Evolutionary conservation across 2,888 invertebrate species (phyloP).

Genomic region (Gymnocheta viridis): DNA sequence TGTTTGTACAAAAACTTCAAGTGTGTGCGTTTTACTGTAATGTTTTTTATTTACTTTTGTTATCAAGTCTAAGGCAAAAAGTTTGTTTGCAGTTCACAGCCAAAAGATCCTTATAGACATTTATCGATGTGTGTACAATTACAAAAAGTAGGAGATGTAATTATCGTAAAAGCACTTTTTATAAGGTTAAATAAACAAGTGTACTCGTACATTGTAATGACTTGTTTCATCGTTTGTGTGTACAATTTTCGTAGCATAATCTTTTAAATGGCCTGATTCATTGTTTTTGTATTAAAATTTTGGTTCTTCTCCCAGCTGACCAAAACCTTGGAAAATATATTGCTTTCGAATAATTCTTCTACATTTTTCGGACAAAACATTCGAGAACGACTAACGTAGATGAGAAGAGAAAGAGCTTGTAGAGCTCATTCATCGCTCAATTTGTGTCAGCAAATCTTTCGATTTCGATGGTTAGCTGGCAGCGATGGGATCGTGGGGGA

Average conservation of each 20-base stretch:
- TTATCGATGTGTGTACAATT: not conserved
- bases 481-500: too few relatives aligned
- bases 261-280: not conserved
- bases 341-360: too few relatives aligned
- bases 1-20: not conserved
- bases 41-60: not conserved
- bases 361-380: too few relatives aligned
- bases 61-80: not conserved
- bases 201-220: conserved; percentile 9
- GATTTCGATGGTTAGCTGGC: too few relatives aligned
- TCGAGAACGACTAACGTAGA: too few relatives aligned
- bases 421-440: too few relatives aligned
- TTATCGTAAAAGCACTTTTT: conserved; percentile 45
- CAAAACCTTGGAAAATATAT: too few relatives aligned
- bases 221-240: not conserved
- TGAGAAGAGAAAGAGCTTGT: too few relatives aligned
- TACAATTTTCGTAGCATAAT: conserved; percentile 1
- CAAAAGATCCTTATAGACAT: conserved; percentile 33
- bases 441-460: too few relatives aligned
- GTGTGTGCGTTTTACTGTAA: not conserved
- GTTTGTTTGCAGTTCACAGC: not conserved
- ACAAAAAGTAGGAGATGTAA: not conserved
- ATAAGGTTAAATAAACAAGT: conserved; percentile 32
- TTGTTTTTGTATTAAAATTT: not conserved
- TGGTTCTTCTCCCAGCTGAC: too few relatives aligned